Conservation (phyloP, 2,113 vertebrate species). For the Ophiodon elongatus region DNA sequence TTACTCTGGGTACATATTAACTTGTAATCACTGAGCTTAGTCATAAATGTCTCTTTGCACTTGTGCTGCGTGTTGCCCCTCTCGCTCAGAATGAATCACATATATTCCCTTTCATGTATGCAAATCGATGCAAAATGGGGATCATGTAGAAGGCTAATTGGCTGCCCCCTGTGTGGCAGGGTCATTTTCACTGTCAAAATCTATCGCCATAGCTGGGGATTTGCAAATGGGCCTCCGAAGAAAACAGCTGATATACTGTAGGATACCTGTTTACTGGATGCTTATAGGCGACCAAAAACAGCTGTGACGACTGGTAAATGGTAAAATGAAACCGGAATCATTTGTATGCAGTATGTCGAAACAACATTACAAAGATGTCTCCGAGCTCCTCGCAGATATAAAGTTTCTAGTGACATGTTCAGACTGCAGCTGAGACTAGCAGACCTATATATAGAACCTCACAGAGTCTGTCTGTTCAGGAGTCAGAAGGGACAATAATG, state of each 20-base stretch:
- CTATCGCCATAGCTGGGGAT: constrained; percentile 2
- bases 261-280: constrained; percentile 5
- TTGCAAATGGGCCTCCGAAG: constrained; percentile 11
- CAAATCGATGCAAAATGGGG: constrained; percentile 68
- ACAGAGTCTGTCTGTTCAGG: not conserved
- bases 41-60: constrained; percentile 4
- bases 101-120: constrained; percentile 36
- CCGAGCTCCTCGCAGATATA: not conserved
- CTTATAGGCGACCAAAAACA: not conserved
- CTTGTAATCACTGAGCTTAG: constrained; percentile 12
- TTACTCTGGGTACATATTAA: constrained; percentile 18
- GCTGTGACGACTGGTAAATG: not conserved
- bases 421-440: constrained; percentile 15
- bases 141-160: constrained; percentile 59
- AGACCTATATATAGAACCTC: constrained; percentile 35
- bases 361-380: constrained; percentile 21
- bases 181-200: constrained; percentile 21
- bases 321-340: not conserved
- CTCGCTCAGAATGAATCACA: constrained; percentile 38
- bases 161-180: constrained; percentile 34
- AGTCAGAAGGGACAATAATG: not conserved
- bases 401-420: constrained; percentile 15
- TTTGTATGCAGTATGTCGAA: not conserved
- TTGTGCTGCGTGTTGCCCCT: not conserved
- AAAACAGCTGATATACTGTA: not conserved